Base-by-base conservation (phyloP, 2,888 invertebrate species). In the Pachymerium ferrugineum region DNA sequence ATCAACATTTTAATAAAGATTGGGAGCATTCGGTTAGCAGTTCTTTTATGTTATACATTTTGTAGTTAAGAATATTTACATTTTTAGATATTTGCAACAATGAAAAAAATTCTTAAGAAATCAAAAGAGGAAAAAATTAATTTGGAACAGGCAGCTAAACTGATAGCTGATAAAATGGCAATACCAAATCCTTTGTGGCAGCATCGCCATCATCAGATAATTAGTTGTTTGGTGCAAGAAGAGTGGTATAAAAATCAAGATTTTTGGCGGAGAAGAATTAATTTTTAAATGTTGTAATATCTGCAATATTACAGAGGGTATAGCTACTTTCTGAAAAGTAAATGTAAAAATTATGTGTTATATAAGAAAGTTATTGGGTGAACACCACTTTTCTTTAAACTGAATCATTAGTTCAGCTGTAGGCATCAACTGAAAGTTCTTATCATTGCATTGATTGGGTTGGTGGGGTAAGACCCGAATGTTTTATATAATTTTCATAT, bases 1-100 rank as follows among this genome's bases (percentile, higher is more conserved):
- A 76, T 8, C 75, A 77, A 47, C 80, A 80, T 74, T 78, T 79
- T 69, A 78, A 77, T 30, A 74, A 74, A n/a, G 76, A 77, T n/a
- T 80, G 79, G 79, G 78, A 78, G 67, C 75, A 79, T 77, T 80
- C 80, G 12, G 79, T 80, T 75, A 77, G 79, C 76, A 31, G 10
- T 38, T 30, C 14, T 29, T 71, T 68, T 1, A n/a, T 62, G 19
- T 69, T n/a, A n/a, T n/a, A n/a, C 28, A 16, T 42, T 22, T 62
- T 14, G 14, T n/a, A 30, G 42, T 28, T 12, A 42, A 42, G 16
- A 16, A 14, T 70, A 31, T 62, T 16, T 16, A 47, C 16, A 47
- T 47, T 47, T 47, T 47, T 19, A 77, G 76, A 76, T 77, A 29
- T 76, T 75, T 73, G 73, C 62, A 8, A 35, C 76, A 22, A 69